phyloP scores from a whole-genome alignment of 2,888 invertebrate species.

The Lacanobia oleracea region DNA sequence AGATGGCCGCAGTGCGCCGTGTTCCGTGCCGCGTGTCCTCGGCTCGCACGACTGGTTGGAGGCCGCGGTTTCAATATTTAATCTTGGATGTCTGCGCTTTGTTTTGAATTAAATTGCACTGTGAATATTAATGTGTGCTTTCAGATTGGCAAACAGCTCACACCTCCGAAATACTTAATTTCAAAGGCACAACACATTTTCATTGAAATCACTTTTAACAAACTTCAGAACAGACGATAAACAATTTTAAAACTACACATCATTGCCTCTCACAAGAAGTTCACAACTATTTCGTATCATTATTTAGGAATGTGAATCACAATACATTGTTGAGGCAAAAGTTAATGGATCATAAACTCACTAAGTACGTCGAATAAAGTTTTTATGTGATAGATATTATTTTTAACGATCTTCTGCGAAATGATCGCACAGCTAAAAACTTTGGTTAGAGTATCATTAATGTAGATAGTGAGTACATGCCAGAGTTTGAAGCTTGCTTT shows the following conservation, averaged over 20 bases:
- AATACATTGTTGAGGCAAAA: conserved; percentile 22
- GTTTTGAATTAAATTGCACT: not conserved
- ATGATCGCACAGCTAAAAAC: conserved; percentile 27
- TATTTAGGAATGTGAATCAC: conserved; percentile 9
- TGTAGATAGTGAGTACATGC: conserved; percentile 19
- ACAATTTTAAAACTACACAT: not conserved
- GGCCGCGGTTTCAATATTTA: not conserved
- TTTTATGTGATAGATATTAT: conserved; percentile 25
- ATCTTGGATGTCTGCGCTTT: not conserved
- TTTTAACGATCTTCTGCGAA: conserved; percentile 11
- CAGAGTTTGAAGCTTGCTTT: conserved; percentile 10
- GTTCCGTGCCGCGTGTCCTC: too few relatives aligned
- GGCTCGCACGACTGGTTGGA: not conserved
- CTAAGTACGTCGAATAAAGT: conserved; percentile 29
- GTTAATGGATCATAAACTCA: conserved; percentile 24
- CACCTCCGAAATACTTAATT: not conserved
- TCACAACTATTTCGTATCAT: conserved; percentile 1
- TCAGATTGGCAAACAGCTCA: too few relatives aligned
- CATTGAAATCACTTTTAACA: not conserved
- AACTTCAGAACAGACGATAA: conserved; percentile 8
- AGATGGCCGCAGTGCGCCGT: not conserved
- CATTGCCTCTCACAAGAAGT: conserved; percentile 1
- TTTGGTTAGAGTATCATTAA: conserved; percentile 27
- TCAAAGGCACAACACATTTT: not conserved
- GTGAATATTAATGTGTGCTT: not conserved